These are phyloP conservation scores for Timema cristinae DNA, from an alignment of 2,888 invertebrate genomes.

Conservation along the genomic window DNA sequence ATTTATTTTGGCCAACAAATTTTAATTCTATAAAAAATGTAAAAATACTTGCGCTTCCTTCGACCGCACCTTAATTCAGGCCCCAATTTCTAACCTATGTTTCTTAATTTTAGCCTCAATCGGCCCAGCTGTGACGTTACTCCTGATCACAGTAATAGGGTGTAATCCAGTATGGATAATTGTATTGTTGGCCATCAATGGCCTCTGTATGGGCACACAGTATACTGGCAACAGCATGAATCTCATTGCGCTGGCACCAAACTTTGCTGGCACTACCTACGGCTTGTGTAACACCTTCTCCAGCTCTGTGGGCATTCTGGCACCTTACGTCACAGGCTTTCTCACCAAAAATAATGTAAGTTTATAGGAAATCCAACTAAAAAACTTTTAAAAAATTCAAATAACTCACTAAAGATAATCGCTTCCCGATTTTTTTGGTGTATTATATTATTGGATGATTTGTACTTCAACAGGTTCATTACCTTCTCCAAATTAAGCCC, in stretches of 20 bases:
- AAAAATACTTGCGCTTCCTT: too few relatives aligned
- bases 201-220: constrained; percentile 23
- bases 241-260: constrained; percentile 41
- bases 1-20: too few relatives aligned
- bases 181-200: constrained; percentile 23
- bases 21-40: too few relatives aligned
- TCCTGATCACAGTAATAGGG: constrained; percentile 20
- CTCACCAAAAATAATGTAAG: constrained; percentile 33
- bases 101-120: constrained; percentile 13
- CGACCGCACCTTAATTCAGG: too few relatives aligned
- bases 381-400: background rate
- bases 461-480: too few relatives aligned
- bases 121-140: constrained; percentile 20
- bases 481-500: too few relatives aligned
- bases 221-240: constrained; percentile 38
- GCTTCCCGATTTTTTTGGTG: too few relatives aligned
- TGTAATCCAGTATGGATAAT: constrained; percentile 17
- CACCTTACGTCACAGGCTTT: constrained; percentile 38
- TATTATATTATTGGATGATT: too few relatives aligned
- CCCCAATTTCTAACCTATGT: background rate
- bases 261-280: constrained; percentile 41
- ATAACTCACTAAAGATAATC: too few relatives aligned
- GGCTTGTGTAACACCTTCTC: constrained; percentile 41
- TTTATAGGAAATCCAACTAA: background rate
- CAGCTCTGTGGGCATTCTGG: constrained; percentile 40